Percentiles rank a stretch among this genome's conserved stretches.
phyloP scores from a whole-genome alignment of 2,113 vertebrate genomes.

The Macroglossus sobrinus region DNA sequence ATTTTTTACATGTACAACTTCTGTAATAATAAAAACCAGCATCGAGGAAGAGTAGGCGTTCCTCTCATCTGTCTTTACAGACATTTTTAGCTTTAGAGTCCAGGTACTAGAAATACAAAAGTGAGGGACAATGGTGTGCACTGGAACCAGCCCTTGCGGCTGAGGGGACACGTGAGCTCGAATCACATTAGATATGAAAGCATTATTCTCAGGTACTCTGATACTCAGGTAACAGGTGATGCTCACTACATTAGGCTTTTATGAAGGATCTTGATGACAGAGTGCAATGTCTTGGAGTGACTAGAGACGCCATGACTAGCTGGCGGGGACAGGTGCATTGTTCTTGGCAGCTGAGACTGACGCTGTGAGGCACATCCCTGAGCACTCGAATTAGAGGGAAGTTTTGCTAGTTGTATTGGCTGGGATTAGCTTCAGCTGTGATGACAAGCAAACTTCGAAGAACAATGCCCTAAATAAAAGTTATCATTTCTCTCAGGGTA shows the following conservation, averaged over 20 bases:
- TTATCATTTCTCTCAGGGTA: background rate
- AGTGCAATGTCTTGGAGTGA: background rate
- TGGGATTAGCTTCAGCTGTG: background rate
- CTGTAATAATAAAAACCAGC: background rate
- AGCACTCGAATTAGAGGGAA: background rate
- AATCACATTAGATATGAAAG: background rate
- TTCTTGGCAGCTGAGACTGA: background rate
- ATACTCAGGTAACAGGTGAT: background rate
- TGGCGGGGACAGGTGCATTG: rapidly evolving
- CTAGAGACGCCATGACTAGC: background rate
- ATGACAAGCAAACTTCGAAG: background rate
- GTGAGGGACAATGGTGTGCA: background rate
- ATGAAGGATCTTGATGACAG: background rate
- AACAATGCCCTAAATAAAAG: background rate
- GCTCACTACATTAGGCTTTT: background rate
- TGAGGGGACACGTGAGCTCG: background rate
- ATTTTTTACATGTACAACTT: background rate
- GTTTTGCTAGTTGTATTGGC: background rate
- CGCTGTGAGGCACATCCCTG: background rate
- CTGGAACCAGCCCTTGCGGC: background rate
- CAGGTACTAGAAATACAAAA: background rate
- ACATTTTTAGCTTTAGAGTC: background rate
- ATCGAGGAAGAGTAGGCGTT: background rate
- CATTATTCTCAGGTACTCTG: background rate
- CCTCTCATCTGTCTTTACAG: background rate